Base-by-base conservation (phyloP, 2,113 vertebrate species). In the Agelaius tricolor region DNA sequence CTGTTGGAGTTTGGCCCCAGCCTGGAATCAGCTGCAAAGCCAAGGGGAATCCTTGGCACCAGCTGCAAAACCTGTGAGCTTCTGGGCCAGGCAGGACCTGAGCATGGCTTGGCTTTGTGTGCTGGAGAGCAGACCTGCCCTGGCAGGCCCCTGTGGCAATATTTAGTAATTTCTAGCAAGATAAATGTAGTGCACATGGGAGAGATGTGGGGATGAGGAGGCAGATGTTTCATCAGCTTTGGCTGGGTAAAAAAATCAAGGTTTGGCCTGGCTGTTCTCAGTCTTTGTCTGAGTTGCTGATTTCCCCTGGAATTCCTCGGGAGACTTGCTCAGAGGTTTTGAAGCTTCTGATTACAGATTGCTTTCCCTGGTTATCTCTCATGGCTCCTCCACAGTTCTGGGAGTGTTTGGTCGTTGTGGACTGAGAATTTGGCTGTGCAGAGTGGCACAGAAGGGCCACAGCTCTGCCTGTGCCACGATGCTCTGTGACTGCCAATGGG, bases 401-500 rank as follows among this genome's bases (percentile, higher is more conserved):
- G 13, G n/a, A 31, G 46, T 10, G 49, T 61, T 23, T 49, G 59
- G 7, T 28, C 22, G 7, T 1, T 0, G 0, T 2, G 1, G 15
- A 1, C 9, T 30, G 59, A 44, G 28, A 13, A 4, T 22, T 65
- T 30, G 17, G 24, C 8, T 10, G 47, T 1, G 39, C 31, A 28
- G 83, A 51, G 33, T 31, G 79, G 44, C 63, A 13, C 17, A 1
- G 55, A 1, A 23, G 14, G 67, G 52, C 43, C 44, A 2, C 2
- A 6, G 69, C 68, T 59, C 65, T 37, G 39, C 39, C 39, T 41
- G 12, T 41, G 39, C 39, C 39, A 41, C 11, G 12, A 41, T 41
- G 39, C 39, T 52, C 58, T 17, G 37, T 0, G 2, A 11, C 5
- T 46, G 41, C 51, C 5, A 8, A 22, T 0, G 1, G 2, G 22